Percentiles rank a stretch among this genome's conserved stretches.
phyloP scores from a whole-genome alignment of 2,797 vertebrate genomes.

The Pangasius mekongensis region DNA sequence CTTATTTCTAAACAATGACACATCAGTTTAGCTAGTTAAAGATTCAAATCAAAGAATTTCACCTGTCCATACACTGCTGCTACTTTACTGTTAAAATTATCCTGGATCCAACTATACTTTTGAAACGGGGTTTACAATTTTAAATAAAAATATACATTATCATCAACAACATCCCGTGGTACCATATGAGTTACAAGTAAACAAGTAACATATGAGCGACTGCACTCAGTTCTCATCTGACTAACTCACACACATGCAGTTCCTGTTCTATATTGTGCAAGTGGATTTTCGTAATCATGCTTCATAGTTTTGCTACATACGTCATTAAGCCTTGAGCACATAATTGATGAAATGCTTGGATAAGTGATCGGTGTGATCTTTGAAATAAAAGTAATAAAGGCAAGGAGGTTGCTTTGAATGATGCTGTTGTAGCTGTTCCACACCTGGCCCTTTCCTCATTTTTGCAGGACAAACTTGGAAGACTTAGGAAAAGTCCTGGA shows the following conservation, averaged over 20 bases:
- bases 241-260: not conserved
- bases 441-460: not conserved
- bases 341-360: not conserved
- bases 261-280: constrained; percentile 15
- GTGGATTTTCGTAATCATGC: not conserved
- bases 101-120: not conserved
- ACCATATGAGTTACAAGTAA: not conserved
- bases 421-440: not conserved
- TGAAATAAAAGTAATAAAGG: not conserved
- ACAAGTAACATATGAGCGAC: not conserved
- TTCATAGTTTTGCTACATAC: not conserved
- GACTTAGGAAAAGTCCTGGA: not conserved
- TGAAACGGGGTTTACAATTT: not conserved
- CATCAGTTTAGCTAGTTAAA: not conserved
- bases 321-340: not conserved
- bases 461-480: not conserved
- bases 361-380: not conserved
- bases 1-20: not conserved
- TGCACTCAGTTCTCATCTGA: not conserved
- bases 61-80: not conserved
- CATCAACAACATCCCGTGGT: no score
- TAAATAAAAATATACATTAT: not conserved
- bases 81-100: not conserved
- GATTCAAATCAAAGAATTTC: not conserved
- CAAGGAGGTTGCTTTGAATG: not conserved